A percentile compares a stretch with the other conserved stretches of the same genome.
These are phyloP conservation scores for Macrobrachium nipponense DNA, from an alignment of 1,140 invertebrate genomes.

Conservation along the genomic window DNA sequence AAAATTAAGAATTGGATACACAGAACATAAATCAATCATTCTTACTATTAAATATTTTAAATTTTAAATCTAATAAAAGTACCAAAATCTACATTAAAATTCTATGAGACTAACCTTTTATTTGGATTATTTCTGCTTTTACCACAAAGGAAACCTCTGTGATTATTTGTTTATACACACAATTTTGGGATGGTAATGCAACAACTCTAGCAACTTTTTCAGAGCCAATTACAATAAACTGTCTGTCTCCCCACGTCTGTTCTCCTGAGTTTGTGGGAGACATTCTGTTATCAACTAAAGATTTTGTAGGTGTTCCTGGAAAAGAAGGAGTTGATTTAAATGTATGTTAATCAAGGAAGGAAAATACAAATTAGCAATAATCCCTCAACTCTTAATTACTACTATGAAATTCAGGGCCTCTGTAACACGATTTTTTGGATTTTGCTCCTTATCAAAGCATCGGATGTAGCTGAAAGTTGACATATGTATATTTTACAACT, in stretches of 20 bases:
- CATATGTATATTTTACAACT: too few relatives aligned
- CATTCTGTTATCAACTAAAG: conserved; percentile 72
- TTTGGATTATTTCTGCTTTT: conserved; percentile 90
- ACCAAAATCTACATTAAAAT: not conserved
- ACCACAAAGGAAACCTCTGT: conserved; percentile 91
- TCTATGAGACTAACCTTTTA: conserved; percentile 80
- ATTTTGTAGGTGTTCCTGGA: conserved; percentile 75
- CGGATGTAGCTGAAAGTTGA: too few relatives aligned
- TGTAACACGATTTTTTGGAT: too few relatives aligned
- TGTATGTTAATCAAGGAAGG: not conserved
- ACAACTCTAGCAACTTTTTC: conserved; percentile 96
- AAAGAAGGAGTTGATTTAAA: conserved; percentile 24
- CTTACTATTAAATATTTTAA: not conserved
- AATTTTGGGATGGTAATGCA: conserved; percentile 94
- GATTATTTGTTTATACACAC: conserved; percentile 85
- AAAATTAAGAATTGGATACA: too few relatives aligned
- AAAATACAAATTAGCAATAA: conserved; percentile 1
- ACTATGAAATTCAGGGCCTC: too few relatives aligned
- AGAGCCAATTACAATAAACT: conserved; percentile 92
- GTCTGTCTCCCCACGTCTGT: conserved; percentile 79
- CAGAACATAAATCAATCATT: too few relatives aligned
- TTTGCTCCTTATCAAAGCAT: too few relatives aligned
- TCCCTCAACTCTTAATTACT: not conserved
- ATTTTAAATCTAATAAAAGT: not conserved
- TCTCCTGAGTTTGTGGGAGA: conserved; percentile 76